Conservation (phyloP, 2,113 vertebrate species). For the Nothobranchius furzeri region DNA sequence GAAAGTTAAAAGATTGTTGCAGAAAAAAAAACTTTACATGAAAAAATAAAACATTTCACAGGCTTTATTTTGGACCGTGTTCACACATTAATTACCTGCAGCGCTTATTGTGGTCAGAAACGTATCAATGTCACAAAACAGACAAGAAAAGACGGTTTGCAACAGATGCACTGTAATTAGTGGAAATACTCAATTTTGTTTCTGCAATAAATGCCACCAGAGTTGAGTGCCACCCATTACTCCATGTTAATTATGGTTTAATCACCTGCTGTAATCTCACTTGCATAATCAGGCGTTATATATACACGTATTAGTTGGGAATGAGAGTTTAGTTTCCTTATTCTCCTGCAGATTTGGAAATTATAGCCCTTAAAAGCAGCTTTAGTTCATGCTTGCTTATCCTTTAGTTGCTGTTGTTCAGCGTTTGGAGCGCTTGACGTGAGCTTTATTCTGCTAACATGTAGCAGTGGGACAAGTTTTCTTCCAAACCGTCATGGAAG, state of each 20-base stretch:
- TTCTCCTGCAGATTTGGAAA: neutral
- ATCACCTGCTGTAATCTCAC: neutral
- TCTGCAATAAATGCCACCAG: neutral
- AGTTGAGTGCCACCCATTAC: neutral
- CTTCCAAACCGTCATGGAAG: conserved; percentile 9
- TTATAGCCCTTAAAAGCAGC: neutral
- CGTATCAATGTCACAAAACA: too few species aligned
- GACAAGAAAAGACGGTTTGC: neutral
- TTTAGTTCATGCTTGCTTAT: neutral
- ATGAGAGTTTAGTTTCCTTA: neutral
- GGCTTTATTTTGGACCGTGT: neutral
- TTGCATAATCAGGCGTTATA: neutral
- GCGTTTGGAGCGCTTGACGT: conserved; percentile 4
- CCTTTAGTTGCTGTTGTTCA: neutral
- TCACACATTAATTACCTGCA: neutral
- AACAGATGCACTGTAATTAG: neutral
- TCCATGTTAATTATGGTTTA: neutral
- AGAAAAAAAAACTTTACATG: too few species aligned
- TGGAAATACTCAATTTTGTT: neutral
- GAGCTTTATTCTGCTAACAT: neutral
- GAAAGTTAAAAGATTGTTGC: too few species aligned
- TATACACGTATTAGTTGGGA: too few species aligned
- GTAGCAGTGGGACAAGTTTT: conserved; percentile 15
- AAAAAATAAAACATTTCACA: neutral
- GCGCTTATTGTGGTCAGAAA: neutral